A percentile compares a stretch with the other conserved stretches of the same genome.
These are phyloP conservation scores for Euplexia lucipara DNA, from an alignment of 2,888 invertebrate species.

Conservation along the genomic window DNA sequence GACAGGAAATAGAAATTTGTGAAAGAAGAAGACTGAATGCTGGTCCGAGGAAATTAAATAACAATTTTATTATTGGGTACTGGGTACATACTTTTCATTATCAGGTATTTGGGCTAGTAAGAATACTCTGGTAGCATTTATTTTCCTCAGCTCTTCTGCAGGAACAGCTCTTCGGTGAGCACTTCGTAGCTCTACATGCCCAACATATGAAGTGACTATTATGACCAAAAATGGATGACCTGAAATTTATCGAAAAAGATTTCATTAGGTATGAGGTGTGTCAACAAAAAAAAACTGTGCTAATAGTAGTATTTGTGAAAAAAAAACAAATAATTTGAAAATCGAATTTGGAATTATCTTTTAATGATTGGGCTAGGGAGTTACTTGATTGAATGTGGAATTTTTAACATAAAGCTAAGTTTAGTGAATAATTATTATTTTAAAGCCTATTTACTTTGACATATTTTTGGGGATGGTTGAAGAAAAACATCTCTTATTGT, in stretches of 20 bases:
- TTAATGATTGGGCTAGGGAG: neutral
- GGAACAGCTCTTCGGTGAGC: slow-evolving; percentile 93
- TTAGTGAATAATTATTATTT: too few species aligned
- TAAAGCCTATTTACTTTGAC: too few species aligned
- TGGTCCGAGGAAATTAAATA: too few species aligned
- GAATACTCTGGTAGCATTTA: slow-evolving; percentile 93
- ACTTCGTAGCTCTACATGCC: slow-evolving; percentile 93
- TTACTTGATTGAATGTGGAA: too few species aligned
- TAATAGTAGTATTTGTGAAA: neutral
- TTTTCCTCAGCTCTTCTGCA: slow-evolving; percentile 87
- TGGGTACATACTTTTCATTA: slow-evolving; percentile 81
- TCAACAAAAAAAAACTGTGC: neutral
- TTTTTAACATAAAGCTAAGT: too few species aligned
- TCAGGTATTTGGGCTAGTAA: slow-evolving; percentile 92
- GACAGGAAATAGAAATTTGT: too few species aligned
- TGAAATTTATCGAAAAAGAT: slow-evolving; percentile 64
- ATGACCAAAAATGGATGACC: slow-evolving; percentile 80
- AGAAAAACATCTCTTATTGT: slow-evolving; percentile 68
- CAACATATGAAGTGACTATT: slow-evolving; percentile 95
- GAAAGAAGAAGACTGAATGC: too few species aligned
- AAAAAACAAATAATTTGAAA: neutral
- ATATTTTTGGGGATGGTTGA: slow-evolving; percentile 68
- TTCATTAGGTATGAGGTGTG: too few species aligned
- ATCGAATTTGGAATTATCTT: neutral
- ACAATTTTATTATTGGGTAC: too few species aligned